Conservation (phyloP, 1,140 invertebrate genomes). For the Panagrolaimus sp. region DNA sequence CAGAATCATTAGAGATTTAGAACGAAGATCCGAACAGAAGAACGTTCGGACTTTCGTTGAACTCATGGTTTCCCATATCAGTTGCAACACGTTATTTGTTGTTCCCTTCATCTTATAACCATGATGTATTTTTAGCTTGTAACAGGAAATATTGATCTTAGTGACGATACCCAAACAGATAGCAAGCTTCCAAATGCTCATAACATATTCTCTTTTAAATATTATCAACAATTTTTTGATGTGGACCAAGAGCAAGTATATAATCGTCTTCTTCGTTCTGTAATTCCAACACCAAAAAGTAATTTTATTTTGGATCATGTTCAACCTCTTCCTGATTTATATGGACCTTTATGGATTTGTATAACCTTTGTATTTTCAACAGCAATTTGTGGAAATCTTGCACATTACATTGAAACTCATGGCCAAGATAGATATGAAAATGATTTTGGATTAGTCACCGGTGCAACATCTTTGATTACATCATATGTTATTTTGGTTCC, state of each 20-base stretch:
- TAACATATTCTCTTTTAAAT: slow-evolving; percentile 70
- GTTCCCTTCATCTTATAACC: no score
- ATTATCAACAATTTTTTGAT: slow-evolving; percentile 92
- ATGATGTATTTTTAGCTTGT: slow-evolving; percentile 3
- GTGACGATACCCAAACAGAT: not conserved
- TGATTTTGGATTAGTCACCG: slow-evolving; percentile 67
- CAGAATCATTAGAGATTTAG: no score
- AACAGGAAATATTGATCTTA: slow-evolving; percentile 2
- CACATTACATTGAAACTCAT: slow-evolving; percentile 72
- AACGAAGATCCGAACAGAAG: no score
- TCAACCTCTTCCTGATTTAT: slow-evolving; percentile 83
- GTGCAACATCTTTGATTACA: slow-evolving; percentile 81
- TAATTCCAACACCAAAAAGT: slow-evolving; percentile 69
- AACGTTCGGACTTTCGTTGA: no score
- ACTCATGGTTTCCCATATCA: no score
- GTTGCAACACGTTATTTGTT: no score
- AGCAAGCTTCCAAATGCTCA: not conserved
- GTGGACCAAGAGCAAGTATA: slow-evolving; percentile 70
- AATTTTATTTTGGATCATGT: slow-evolving; percentile 79
- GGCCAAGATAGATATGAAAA: slow-evolving; percentile 29
- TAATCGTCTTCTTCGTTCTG: slow-evolving; percentile 67
- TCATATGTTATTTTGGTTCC: slow-evolving; percentile 82
- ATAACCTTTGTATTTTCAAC: slow-evolving; percentile 85
- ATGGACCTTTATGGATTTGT: slow-evolving; percentile 91
- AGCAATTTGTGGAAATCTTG: slow-evolving; percentile 86